phyloP scores from a whole-genome alignment of 1,140 invertebrate genomes.

The Lineus longissimus region DNA sequence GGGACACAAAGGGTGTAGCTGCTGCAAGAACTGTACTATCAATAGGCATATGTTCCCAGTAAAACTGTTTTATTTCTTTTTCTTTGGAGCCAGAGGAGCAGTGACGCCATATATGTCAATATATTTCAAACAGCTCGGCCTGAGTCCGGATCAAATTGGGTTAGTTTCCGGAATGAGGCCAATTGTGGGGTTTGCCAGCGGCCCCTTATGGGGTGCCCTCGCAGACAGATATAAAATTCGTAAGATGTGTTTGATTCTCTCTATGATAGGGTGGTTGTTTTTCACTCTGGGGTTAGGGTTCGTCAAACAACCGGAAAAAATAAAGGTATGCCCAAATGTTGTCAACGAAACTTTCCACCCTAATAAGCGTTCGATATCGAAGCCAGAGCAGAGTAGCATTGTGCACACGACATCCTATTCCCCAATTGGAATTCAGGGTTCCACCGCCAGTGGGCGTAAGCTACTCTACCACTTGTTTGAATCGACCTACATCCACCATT shows the following conservation, averaged over 20 bases:
- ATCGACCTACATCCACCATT: no score
- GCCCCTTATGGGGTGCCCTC: conserved; percentile 13
- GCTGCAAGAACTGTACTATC: no score
- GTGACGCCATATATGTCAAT: conserved; percentile 11
- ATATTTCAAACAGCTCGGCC: conserved; percentile 15
- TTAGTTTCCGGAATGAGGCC: conserved; percentile 16
- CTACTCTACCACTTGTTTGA: no score
- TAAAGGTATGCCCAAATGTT: neutral
- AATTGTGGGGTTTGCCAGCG: conserved; percentile 15
- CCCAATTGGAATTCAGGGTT: no score
- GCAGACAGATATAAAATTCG: conserved; percentile 13
- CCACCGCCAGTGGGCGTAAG: no score
- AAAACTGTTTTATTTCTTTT: conserved; percentile 18
- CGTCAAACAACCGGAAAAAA: neutral
- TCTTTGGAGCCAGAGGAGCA: conserved; percentile 8
- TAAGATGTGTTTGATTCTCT: neutral
- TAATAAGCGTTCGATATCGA: no score
- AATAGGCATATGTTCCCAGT: no score
- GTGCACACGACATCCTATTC: no score
- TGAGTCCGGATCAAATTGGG: conserved; percentile 14
- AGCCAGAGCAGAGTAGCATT: no score
- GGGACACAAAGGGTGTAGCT: no score
- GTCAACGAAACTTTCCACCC: neutral
- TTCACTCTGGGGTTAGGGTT: neutral
- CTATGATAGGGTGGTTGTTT: neutral